phyloP scores from a whole-genome alignment of 2,113 vertebrate species.

The Panthera tigris region DNA sequence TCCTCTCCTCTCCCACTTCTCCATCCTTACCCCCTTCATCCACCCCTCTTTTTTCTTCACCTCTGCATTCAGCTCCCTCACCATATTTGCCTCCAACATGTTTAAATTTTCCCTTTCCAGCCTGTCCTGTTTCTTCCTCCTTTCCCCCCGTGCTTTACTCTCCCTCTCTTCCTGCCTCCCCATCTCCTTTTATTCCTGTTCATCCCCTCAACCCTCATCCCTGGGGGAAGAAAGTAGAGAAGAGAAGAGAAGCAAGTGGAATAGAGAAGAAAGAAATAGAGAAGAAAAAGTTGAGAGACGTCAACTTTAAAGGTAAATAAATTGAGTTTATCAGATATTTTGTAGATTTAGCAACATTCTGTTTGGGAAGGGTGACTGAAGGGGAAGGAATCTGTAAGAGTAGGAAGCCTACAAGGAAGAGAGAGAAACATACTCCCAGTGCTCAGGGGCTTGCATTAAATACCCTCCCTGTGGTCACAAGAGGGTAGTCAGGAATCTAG shows the following conservation, averaged over 20 bases:
- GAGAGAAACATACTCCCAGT: neutral
- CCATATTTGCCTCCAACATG: constrained; percentile 46
- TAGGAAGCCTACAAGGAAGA: constrained; percentile 46
- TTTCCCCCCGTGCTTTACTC: constrained; percentile 62
- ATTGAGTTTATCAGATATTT: constrained; percentile 67
- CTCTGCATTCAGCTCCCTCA: constrained; percentile 57
- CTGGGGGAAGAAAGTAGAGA: constrained; percentile 81
- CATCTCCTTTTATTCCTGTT: constrained; percentile 59
- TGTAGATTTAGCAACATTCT: constrained; percentile 69
- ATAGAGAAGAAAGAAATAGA: constrained; percentile 81
- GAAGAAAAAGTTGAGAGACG: constrained; percentile 80
- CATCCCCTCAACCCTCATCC: constrained; percentile 66
- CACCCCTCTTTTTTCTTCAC: constrained; percentile 27
- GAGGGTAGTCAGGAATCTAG: constrained; percentile 31
- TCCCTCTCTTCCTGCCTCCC: constrained; percentile 47
- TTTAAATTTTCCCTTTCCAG: constrained; percentile 60
- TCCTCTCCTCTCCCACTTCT: neutral
- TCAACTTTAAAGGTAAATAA: constrained; percentile 79
- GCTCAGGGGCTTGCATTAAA: constrained; percentile 22
- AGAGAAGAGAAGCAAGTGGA: constrained; percentile 79
- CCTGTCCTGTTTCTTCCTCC: constrained; percentile 63
- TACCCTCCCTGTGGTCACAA: neutral
- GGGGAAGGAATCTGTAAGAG: constrained; percentile 20
- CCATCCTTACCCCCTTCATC: neutral
- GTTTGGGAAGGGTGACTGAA: constrained; percentile 54